Conservation (phyloP, 2,888 invertebrate species). For the Lacanobia oleracea region DNA sequence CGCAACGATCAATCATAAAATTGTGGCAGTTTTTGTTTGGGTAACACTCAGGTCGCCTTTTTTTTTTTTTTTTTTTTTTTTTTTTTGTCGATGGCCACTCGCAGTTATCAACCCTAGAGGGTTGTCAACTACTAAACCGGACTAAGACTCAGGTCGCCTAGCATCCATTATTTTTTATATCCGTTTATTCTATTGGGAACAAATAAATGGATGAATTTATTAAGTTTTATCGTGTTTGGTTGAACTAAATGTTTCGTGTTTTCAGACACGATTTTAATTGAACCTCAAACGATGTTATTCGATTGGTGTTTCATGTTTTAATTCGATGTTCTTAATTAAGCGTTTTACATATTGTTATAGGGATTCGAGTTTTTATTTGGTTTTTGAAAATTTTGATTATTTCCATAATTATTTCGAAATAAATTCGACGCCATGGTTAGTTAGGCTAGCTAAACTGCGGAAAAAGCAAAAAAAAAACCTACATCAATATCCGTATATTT, state of each 20-base stretch:
- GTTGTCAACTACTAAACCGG: too few relatives aligned
- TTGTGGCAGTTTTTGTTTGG: conserved; percentile 65
- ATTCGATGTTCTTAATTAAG: neutral
- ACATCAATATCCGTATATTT: neutral
- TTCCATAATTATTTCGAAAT: neutral
- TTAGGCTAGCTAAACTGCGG: neutral
- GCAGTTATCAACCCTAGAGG: too few relatives aligned
- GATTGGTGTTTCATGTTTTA: conserved; percentile 13
- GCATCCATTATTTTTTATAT: conserved; percentile 37
- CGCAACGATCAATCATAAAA: conserved; percentile 68
- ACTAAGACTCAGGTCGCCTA: conserved; percentile 44
- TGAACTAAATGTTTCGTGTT: conserved; percentile 19
- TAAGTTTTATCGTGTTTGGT: conserved; percentile 14
- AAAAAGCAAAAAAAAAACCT: too few relatives aligned
- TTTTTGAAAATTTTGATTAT: neutral
- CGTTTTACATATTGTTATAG: neutral
- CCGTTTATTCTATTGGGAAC: conserved; percentile 34
- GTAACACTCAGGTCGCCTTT: conserved; percentile 42
- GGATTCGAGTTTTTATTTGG: neutral
- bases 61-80: too few relatives aligned
- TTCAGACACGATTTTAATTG: conserved; percentile 34
- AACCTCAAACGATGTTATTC: conserved; percentile 4
- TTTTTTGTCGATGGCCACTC: too few relatives aligned
- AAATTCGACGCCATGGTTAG: neutral
- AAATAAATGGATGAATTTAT: conserved; percentile 35